These are phyloP conservation scores for Takifugu flavidus DNA, from an alignment of 2,113 vertebrate species.

Conservation along the genomic window DNA sequence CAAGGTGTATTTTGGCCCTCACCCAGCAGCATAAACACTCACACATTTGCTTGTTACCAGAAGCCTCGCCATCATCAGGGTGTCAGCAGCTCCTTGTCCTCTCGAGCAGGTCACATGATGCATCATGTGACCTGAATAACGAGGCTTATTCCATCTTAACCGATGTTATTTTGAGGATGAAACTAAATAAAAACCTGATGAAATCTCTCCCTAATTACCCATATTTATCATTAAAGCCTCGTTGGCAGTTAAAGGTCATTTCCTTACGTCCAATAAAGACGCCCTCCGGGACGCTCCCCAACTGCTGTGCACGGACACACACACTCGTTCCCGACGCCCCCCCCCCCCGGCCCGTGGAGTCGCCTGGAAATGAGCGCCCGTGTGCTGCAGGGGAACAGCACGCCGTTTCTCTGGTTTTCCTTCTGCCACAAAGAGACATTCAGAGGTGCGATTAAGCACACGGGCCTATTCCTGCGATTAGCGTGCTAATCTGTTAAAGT, in stretches of 20 bases:
- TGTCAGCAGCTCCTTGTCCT: neutral
- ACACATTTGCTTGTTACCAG: too few species aligned
- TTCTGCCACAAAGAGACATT: neutral
- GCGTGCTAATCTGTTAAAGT: too few species aligned
- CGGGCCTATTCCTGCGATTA: neutral
- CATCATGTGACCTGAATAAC: too few species aligned
- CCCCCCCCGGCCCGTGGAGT: slow-evolving; percentile 23
- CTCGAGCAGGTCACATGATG: neutral
- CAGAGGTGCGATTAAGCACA: neutral
- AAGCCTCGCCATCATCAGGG: neutral
- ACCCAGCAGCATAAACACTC: too few species aligned
- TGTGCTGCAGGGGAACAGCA: too few species aligned
- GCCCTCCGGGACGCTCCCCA: slow-evolving; percentile 28
- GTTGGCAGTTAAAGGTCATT: slow-evolving; percentile 21
- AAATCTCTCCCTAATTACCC: slow-evolving; percentile 11
- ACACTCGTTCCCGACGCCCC: slow-evolving; percentile 13
- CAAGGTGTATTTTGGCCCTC: too few species aligned
- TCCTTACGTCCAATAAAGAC: slow-evolving; percentile 8
- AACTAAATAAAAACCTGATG: slow-evolving; percentile 1
- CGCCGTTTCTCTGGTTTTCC: too few species aligned
- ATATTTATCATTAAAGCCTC: slow-evolving; percentile 9
- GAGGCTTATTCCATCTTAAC: neutral
- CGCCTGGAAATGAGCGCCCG: slow-evolving; percentile 6
- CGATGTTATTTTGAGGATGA: neutral
- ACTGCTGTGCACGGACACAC: slow-evolving; percentile 10